Evolutionary conservation across 1,140 invertebrate species (phyloP), one percentile per base, ranked within the genome.

Genomic region (Drosophila equinoxialis): DNA sequence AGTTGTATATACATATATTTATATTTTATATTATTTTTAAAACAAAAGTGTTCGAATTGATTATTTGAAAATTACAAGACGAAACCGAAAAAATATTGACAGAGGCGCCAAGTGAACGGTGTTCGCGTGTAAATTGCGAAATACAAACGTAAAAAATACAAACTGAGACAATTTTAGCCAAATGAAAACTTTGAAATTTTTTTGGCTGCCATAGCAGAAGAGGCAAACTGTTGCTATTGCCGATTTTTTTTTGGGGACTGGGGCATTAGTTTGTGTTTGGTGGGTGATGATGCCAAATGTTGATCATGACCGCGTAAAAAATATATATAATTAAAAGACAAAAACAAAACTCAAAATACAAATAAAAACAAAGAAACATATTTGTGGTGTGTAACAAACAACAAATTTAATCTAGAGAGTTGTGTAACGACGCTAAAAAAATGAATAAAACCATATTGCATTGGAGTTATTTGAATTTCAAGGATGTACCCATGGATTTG

Each of bases 391-490:
- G 61, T 45, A 51, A 77, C 68, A 64, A 62, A 30, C 54, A 57
- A 60, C 58, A 59, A n/a, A 39, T 63, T 23, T 11, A 64, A 55
- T 10, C 35, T 45, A 54, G 48, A 65, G 63, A 67, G 79, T 90
- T 86, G 82, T 86, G 72, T 83, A 90, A 90, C 73, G 60, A 51
- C 30, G 60, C 72, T 17, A 42, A 14, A 42, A 79, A 54, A n/a
- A 92, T 92, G 91, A 92, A 92, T 75, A 84, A 82, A 58, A 91
- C 86, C 14, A 91, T 86, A 65, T 63, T 92, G 68, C 91, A 92
- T 70, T 92, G 91, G 91, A 92, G 91, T 71, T 92, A 92, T 54
- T 65, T 91, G n/a, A 91, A 92, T 61, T 92, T 91, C 61, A 90
- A 84, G 55, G 84, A 92, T 75, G 85, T 92, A 17, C 91, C 91